A percentile compares a stretch with the other conserved stretches of the same genome.
These are phyloP conservation scores for Sparidentex hasta DNA, from an alignment of 2,797 vertebrate genomes.

Conservation along the genomic window DNA sequence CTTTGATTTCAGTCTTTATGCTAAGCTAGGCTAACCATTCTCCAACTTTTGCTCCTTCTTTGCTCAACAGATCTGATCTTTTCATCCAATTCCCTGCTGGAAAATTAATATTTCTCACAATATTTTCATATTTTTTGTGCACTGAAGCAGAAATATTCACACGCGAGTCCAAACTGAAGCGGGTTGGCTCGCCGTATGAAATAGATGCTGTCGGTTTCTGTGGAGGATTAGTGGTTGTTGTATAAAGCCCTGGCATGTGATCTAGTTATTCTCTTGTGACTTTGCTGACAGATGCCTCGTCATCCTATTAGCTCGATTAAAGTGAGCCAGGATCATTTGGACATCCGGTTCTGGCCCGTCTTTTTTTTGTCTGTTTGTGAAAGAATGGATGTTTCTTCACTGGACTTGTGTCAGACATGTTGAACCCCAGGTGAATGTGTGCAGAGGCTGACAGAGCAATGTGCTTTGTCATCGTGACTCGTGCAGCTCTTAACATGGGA, in stretches of 20 bases:
- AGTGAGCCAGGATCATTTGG: not conserved
- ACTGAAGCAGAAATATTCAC: not conserved
- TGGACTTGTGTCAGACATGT: not conserved
- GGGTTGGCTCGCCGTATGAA: not conserved
- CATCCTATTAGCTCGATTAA: not conserved
- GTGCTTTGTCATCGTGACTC: slow-evolving; percentile 63
- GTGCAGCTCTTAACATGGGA: not conserved
- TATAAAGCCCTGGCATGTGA: not conserved
- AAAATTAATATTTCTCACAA: not conserved
- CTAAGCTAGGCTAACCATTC: too few species aligned
- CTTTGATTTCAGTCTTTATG: too few species aligned
- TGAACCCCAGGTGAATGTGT: slow-evolving; percentile 24
- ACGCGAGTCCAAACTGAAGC: not conserved
- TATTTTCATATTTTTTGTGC: not conserved
- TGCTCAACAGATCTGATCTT: too few species aligned
- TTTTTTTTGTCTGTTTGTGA: too few species aligned
- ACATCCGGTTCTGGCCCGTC: not conserved
- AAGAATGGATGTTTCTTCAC: too few species aligned
- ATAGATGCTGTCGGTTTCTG: not conserved
- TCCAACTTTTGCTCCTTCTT: too few species aligned
- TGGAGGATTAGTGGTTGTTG: not conserved
- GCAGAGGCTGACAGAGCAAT: slow-evolving; percentile 31
- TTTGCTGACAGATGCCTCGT: not conserved
- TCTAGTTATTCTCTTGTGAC: not conserved
- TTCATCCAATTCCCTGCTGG: too few species aligned